Evolutionary conservation across 2,888 invertebrate species (phyloP).

Genomic region (Agrochola macilenta): DNA sequence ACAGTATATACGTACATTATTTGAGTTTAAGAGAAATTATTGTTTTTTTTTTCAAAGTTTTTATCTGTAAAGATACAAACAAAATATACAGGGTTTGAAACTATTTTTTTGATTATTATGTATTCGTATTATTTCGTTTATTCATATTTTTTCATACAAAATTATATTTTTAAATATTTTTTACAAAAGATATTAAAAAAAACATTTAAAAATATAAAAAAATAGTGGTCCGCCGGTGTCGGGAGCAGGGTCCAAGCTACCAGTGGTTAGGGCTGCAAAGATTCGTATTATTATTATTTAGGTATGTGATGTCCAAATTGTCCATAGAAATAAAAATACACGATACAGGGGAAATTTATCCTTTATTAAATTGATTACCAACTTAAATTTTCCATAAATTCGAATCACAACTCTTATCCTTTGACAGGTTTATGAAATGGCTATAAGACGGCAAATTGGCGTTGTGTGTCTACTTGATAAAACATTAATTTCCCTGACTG

Average conservation of each 20-base stretch:
- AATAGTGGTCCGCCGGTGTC: too few relatives aligned
- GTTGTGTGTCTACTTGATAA: neutral
- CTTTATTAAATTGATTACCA: neutral
- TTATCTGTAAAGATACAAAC: constrained; percentile 9
- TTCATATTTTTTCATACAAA: too few relatives aligned
- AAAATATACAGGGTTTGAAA: constrained; percentile 30
- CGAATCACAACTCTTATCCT: neutral
- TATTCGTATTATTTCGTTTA: too few relatives aligned
- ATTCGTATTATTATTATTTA: neutral
- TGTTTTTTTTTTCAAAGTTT: neutral
- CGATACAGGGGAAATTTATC: neutral
- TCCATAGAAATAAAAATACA: neutral
- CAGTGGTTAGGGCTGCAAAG: too few relatives aligned
- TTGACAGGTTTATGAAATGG: neutral
- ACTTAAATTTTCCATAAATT: neutral
- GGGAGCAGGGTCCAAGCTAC: too few relatives aligned
- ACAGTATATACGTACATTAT: neutral
- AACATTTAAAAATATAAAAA: too few relatives aligned
- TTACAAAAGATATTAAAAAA: too few relatives aligned
- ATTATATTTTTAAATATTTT: too few relatives aligned
- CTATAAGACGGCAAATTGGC: neutral
- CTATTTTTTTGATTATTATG: neutral
- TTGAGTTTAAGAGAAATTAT: neutral
- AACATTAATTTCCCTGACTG: neutral
- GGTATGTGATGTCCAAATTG: neutral